Evolutionary conservation across 2,113 vertebrate species (phyloP).

Genomic region (Leptodactylus fuscus): DNA sequence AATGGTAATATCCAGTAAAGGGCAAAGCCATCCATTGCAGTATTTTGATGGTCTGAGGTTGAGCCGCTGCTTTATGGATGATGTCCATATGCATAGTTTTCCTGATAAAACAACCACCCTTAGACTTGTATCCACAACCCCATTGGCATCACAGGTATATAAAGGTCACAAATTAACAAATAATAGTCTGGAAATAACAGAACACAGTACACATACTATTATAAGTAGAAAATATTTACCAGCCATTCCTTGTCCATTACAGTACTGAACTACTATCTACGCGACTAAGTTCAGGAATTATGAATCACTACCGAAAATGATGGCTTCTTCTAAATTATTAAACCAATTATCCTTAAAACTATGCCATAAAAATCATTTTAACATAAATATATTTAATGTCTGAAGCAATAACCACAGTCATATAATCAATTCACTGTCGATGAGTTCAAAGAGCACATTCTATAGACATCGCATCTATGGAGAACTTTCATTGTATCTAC

Average conservation of each 20-base stretch:
- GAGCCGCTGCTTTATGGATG: no score
- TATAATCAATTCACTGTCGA: not conserved
- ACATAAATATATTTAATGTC: constrained; percentile 3
- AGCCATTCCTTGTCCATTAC: not conserved
- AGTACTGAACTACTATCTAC: not conserved
- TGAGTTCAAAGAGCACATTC: no score
- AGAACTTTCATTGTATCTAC: no score
- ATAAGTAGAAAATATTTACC: not conserved
- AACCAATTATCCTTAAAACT: not conserved
- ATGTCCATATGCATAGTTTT: no score
- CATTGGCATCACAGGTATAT: not conserved
- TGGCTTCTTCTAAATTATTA: not conserved
- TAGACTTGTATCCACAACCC: no score
- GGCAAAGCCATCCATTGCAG: no score
- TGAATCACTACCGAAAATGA: not conserved
- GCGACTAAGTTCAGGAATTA: not conserved
- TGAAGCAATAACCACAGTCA: not conserved
- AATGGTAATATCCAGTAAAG: no score
- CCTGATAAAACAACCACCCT: no score
- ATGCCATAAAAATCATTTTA: constrained; percentile 15
- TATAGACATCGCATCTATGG: no score
- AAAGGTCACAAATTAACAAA: not conserved
- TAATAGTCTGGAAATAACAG: not conserved
- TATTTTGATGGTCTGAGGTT: no score
- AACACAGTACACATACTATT: not conserved